phyloP scores from a whole-genome alignment of 2,113 vertebrate species.

The Pedetes capensis region DNA sequence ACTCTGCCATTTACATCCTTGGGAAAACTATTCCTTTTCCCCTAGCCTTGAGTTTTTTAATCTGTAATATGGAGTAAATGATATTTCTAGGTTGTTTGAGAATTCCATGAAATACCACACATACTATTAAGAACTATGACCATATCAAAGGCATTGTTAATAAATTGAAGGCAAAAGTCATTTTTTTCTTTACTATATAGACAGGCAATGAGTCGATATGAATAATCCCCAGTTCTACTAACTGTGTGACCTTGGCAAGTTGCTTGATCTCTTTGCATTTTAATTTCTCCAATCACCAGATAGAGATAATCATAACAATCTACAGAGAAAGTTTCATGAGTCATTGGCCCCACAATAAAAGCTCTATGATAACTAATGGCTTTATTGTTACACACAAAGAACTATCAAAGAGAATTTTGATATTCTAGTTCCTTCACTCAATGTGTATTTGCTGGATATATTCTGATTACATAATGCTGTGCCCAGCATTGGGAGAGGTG shows the following conservation, averaged over 20 bases:
- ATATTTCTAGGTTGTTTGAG: neutral
- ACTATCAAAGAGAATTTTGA: neutral
- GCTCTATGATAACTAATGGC: neutral
- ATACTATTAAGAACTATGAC: neutral
- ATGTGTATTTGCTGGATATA: neutral
- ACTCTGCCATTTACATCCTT: neutral
- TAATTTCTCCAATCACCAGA: neutral
- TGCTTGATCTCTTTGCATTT: conserved; percentile 4
- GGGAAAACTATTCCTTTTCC: neutral
- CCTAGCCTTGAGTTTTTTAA: neutral
- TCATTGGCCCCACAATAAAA: neutral
- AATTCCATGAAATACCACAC: neutral
- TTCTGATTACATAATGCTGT: neutral
- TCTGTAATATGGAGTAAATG: neutral
- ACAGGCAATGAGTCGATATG: neutral
- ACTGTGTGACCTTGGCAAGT: neutral
- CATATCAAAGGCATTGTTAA: neutral
- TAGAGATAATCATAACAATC: neutral
- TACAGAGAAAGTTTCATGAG: neutral
- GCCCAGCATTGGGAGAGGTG: neutral
- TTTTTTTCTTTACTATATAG: neutral
- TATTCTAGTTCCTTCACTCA: neutral
- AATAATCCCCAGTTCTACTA: neutral
- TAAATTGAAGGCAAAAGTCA: conserved; percentile 1
- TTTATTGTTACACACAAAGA: neutral